Conservation (phyloP, 1,140 invertebrate species). For the Drosophila pallidifrons region DNA sequence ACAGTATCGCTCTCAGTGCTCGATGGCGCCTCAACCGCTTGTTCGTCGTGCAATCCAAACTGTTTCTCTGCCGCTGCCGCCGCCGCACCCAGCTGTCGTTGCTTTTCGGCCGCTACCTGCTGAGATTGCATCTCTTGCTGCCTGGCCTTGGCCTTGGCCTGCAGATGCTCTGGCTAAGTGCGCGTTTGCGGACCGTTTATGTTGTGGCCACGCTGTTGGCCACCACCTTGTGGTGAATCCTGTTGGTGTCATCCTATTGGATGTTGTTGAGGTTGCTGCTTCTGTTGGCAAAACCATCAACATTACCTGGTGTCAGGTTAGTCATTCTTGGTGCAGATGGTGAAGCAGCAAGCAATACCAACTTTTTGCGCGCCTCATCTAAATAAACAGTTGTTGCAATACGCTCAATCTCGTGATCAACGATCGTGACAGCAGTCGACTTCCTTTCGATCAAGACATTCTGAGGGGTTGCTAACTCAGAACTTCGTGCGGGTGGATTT, state of each 20-base stretch:
- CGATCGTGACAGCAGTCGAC: no score
- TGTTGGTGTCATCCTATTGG: neutral
- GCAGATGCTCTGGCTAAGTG: constrained; percentile 64
- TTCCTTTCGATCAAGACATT: no score
- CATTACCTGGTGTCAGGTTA: neutral
- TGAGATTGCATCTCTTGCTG: constrained; percentile 14
- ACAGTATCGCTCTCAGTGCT: constrained; percentile 5
- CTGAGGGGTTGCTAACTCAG: no score
- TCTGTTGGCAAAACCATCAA: neutral
- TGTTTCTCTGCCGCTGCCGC: constrained; percentile 32
- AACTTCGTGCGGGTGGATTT: neutral
- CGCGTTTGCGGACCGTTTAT: neutral
- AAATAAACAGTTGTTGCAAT: neutral
- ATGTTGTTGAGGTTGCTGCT: neutral
- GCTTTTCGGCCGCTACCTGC: neutral
- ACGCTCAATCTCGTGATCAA: no score
- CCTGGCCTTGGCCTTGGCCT: constrained; percentile 48
- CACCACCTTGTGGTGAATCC: neutral
- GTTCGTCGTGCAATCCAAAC: neutral
- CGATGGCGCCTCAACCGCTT: neutral
- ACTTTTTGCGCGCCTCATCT: constrained; percentile 63
- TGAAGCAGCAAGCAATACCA: constrained; percentile 29
- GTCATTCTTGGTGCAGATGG: neutral
- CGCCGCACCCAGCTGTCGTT: constrained; percentile 7
- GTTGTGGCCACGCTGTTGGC: neutral